Percentiles rank a stretch among this genome's conserved stretches.
These are phyloP conservation scores for Macrosteles quadrilineatus DNA, from an alignment of 1,140 invertebrate genomes.

Conservation along the genomic window DNA sequence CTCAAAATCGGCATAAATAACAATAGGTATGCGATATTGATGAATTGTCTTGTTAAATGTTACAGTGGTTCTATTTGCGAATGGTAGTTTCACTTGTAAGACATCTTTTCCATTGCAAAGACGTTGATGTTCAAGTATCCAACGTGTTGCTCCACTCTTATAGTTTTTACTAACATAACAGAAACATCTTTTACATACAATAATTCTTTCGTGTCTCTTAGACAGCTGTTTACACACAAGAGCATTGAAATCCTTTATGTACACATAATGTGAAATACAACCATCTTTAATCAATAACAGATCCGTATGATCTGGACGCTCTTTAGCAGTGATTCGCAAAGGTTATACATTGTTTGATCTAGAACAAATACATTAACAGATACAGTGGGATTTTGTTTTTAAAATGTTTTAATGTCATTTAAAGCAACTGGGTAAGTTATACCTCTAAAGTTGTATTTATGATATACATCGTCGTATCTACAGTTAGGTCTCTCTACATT, in stretches of 20 bases:
- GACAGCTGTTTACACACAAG: not conserved
- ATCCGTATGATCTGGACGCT: slow-evolving; percentile 14
- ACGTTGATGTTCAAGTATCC: not conserved
- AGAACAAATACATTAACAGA: slow-evolving; percentile 27
- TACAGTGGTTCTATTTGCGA: too few relatives aligned
- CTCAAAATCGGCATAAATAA: slow-evolving; percentile 29
- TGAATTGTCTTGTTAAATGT: slow-evolving; percentile 26
- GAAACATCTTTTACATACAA: slow-evolving; percentile 28
- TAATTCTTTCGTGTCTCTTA: not conserved
- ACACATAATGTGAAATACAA: slow-evolving; percentile 18
- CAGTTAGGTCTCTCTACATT: not conserved
- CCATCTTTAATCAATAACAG: slow-evolving; percentile 6
- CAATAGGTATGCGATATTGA: slow-evolving; percentile 7
- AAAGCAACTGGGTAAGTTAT: slow-evolving; percentile 5
- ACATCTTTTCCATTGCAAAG: too few relatives aligned
- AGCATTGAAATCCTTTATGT: slow-evolving; percentile 13
- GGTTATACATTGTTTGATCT: not conserved
- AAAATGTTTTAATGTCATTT: slow-evolving; percentile 9
- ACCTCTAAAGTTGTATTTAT: slow-evolving; percentile 13
- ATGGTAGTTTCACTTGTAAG: too few relatives aligned
- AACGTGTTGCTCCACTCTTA: not conserved
- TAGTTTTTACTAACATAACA: slow-evolving; percentile 9
- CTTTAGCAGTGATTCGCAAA: not conserved
- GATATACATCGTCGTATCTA: not conserved
- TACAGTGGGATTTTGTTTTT: slow-evolving; percentile 15